phyloP scores from a whole-genome alignment of 2,797 vertebrate species.

The Enteromius argenteus region DNA sequence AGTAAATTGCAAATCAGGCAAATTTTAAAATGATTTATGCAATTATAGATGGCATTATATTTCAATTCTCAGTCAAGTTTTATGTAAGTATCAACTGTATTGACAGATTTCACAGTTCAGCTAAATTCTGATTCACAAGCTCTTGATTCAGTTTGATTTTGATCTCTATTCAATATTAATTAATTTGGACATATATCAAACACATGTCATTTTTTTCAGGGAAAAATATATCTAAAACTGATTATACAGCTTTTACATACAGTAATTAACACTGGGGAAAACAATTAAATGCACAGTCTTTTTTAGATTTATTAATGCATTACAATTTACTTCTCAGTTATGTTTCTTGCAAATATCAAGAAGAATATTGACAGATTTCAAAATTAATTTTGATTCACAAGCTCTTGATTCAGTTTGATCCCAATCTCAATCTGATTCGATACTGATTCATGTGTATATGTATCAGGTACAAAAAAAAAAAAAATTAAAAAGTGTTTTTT shows the following conservation, averaged over 20 bases:
- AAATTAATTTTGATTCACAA: not conserved
- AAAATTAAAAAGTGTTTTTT: not conserved
- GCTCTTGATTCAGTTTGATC: not conserved
- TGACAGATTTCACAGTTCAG: not conserved
- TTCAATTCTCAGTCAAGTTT: not conserved
- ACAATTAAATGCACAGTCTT: too few species aligned
- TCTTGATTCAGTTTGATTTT: not conserved
- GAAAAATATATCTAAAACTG: too few species aligned
- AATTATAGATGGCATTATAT: not conserved
- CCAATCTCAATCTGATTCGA: not conserved
- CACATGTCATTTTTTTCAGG: not conserved
- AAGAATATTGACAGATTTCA: not conserved
- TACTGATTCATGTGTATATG: not conserved
- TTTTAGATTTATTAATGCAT: not conserved
- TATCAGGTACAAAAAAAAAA: not conserved
- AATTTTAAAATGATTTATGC: not conserved
- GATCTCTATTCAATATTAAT: not conserved
- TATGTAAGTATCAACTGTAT: not conserved
- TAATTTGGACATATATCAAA: not conserved
- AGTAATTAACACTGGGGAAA: too few species aligned
- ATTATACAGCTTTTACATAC: too few species aligned
- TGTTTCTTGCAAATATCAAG: not conserved
- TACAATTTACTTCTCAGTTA: not conserved
- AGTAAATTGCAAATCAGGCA: not conserved
- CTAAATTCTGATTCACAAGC: not conserved